These are phyloP conservation scores for Pangasius sanitwongsei DNA, from an alignment of 2,797 vertebrate species.

Conservation along the genomic window DNA sequence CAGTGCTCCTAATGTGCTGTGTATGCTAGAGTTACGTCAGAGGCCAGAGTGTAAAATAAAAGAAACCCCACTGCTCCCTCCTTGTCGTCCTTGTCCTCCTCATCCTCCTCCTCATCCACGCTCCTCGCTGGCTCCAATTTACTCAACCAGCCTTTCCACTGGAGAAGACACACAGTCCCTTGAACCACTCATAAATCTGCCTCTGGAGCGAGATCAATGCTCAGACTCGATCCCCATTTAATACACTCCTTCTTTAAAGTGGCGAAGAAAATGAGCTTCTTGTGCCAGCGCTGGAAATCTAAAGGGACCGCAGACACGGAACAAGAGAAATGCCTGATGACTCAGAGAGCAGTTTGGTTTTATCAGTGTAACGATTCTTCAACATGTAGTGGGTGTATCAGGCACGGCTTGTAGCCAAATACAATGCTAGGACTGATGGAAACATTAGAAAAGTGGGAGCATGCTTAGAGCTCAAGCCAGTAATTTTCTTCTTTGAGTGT, in stretches of 20 bases:
- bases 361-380: constrained; percentile 4
- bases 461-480: background rate
- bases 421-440: background rate
- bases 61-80: constrained; percentile 34
- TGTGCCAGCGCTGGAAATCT: constrained; percentile 34
- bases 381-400: background rate
- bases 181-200: constrained; percentile 51
- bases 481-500: background rate
- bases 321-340: constrained; percentile 41
- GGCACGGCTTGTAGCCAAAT: background rate
- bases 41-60: constrained; percentile 45
- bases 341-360: constrained; percentile 30
- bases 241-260: constrained; percentile 53
- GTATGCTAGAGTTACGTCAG: constrained; percentile 34
- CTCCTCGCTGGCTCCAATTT: constrained; percentile 49
- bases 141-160: constrained; percentile 39
- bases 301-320: constrained; percentile 31
- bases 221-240: constrained; percentile 55
- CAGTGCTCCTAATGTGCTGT: constrained; percentile 37
- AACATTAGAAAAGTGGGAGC: background rate
- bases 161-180: constrained; percentile 37
- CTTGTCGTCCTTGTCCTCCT: background rate
- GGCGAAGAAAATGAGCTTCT: constrained; percentile 43
- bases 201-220: constrained; percentile 58
- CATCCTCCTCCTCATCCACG: constrained; percentile 22